Conservation (phyloP, 2,797 vertebrate genomes). For the Poliocrania exsul region DNA sequence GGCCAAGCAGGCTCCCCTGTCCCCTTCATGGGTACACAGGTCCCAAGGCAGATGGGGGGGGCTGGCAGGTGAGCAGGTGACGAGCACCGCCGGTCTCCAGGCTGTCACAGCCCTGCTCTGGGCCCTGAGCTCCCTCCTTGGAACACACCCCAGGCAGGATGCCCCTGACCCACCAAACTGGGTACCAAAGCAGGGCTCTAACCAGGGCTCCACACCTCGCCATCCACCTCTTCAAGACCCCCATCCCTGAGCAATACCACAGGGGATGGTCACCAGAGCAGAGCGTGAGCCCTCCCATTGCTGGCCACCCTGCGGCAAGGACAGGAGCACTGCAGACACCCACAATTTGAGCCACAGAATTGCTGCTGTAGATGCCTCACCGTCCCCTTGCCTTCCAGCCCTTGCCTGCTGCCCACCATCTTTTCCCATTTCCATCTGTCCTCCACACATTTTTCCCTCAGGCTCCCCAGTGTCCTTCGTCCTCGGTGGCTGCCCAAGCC, state of each 20-base stretch:
- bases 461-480: background rate
- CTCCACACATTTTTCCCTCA: background rate
- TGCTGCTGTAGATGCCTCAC: rapidly evolving
- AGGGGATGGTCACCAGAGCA: rapidly evolving
- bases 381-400: background rate
- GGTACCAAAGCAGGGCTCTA: rapidly evolving
- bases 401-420: background rate
- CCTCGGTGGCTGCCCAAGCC: background rate
- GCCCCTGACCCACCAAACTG: rapidly evolving
- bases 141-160: rapidly evolving
- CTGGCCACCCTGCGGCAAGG: background rate
- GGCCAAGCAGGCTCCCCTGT: background rate
- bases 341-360: rapidly evolving
- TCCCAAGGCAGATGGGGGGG: background rate
- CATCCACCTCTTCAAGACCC: background rate
- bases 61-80: background rate
- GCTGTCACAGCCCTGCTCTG: background rate
- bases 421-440: constrained; percentile 1
- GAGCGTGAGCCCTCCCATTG: rapidly evolving
- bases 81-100: background rate
- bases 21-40: background rate
- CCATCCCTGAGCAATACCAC: rapidly evolving
- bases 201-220: background rate
- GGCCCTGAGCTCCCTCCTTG: rapidly evolving
- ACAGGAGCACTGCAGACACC: background rate